Base-by-base conservation (phyloP, 2,888 invertebrate species). In the Philhelius pedissequus region DNA sequence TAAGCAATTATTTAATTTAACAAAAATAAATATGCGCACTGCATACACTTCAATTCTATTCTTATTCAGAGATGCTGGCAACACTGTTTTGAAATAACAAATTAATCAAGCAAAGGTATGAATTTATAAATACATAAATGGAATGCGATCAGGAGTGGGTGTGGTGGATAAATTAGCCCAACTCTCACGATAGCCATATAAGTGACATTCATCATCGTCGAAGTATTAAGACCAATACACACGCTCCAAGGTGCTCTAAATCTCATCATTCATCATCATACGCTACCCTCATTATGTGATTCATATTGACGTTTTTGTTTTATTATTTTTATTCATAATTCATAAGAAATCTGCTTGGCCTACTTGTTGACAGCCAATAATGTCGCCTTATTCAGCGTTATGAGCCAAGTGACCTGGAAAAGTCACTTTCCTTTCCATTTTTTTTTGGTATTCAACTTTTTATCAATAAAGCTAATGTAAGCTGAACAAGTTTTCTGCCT, bases 281-380 rank as follows among this genome's bases (percentile, higher is more conserved):
- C 22, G 18, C 58, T 58, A 50, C 73, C 30, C 20, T 27, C 50
- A 73, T 64, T 48, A 48, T 75, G 43, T 38, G 66, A 71, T 68
- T 75, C 78, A 69, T 64, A 79, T 66, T 75, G 80, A 66, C 48
- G 75, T 54, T 71, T 75, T 40, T 40, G 75, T 54, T 71, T 75
- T 40, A 84, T 80, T 71, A 45, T 64, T 64, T 58, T 58, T 80
- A 84, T 84, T 84, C 80, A 84, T 84, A 84, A 79, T 75, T 80
- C 80, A 80, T 80, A 83, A 43, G 68, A 32, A 32, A 9, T n/a
- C 62, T 48, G 62, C 68, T 68, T 78, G 79, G 71, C 79, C 79
- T 84, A 80, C 58, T 79, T 84, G 79, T 54, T 60, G 69, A 69
- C 64, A 74, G 56, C 48, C 50, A 78, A 62, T 60, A 56, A 56